phyloP scores from a whole-genome alignment of 2,113 vertebrate species.

The Hypanus sabinus region DNA sequence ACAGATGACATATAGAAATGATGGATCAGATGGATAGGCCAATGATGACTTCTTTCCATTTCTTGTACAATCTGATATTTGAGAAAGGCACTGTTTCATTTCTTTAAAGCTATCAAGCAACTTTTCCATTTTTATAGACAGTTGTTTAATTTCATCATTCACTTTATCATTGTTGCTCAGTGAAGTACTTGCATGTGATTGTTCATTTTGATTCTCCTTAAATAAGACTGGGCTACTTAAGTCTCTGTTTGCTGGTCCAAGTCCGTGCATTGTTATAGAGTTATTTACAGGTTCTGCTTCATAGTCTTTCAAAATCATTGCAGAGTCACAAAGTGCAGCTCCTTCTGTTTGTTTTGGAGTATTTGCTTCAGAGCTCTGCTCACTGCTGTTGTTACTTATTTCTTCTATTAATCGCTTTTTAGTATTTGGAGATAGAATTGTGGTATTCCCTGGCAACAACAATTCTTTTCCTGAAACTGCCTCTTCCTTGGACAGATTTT shows the following conservation, averaged over 20 bases:
- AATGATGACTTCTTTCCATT: conserved; percentile 58
- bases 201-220: conserved; percentile 53
- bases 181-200: conserved; percentile 42
- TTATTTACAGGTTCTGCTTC: conserved; percentile 55
- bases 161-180: conserved; percentile 48
- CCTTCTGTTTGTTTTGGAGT: conserved; percentile 64
- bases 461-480: conserved; percentile 57
- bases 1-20: conserved; percentile 73
- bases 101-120: conserved; percentile 67
- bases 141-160: conserved; percentile 59
- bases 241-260: conserved; percentile 53
- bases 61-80: conserved; percentile 67
- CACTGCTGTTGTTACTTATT: conserved; percentile 57
- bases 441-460: conserved; percentile 60
- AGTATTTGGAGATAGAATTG: conserved; percentile 52
- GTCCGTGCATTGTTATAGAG: conserved; percentile 46
- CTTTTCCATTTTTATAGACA: conserved; percentile 64
- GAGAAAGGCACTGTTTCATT: conserved; percentile 65
- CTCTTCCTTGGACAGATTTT: conserved; percentile 53
- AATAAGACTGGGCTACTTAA: conserved; percentile 56
- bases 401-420: conserved; percentile 73
- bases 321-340: conserved; percentile 52
- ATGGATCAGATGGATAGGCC: conserved; percentile 68
- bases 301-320: conserved; percentile 52
- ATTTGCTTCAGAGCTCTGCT: conserved; percentile 61